Evolutionary conservation across 2,888 invertebrate species (phyloP).

Genomic region (Lottia gigantea): DNA sequence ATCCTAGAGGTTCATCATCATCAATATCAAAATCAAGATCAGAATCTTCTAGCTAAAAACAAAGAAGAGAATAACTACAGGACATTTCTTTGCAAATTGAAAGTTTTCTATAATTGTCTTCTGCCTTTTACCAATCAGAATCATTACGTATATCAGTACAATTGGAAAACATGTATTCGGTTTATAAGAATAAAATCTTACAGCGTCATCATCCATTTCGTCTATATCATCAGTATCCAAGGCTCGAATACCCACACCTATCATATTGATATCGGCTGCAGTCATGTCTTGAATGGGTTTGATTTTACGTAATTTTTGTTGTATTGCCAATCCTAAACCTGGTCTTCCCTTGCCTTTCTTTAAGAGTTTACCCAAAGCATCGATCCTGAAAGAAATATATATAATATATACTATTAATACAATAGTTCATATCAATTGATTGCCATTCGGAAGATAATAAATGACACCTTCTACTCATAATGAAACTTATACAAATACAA

Average conservation of each 20-base stretch:
- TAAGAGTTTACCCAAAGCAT: slow-evolving; percentile 11
- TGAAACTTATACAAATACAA: too few species aligned
- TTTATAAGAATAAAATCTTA: background rate
- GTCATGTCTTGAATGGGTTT: background rate
- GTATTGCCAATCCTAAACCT: background rate
- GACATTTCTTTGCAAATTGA: too few species aligned
- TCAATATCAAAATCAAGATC: slow-evolving; percentile 14
- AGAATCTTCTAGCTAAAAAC: slow-evolving; percentile 12
- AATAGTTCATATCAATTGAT: background rate
- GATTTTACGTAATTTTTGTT: slow-evolving; percentile 5
- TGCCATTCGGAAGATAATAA: too few species aligned
- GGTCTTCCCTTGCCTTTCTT: slow-evolving; percentile 13
- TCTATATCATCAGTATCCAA: slow-evolving; percentile 18
- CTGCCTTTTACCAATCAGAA: too few species aligned
- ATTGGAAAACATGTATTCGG: too few species aligned
- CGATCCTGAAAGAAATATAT: background rate
- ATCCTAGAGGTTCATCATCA: slow-evolving; percentile 19
- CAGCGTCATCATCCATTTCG: slow-evolving; percentile 7
- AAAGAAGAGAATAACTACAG: background rate
- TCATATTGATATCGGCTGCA: slow-evolving; percentile 4
- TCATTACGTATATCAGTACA: too few species aligned
- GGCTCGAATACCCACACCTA: slow-evolving; percentile 12
- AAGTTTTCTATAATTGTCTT: too few species aligned
- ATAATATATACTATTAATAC: too few species aligned
- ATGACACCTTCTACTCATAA: too few species aligned